Evolutionary conservation across 37 sponge, comb jelly and placozoan species (phyloP).

Genomic region (Agelas oroides): DNA sequence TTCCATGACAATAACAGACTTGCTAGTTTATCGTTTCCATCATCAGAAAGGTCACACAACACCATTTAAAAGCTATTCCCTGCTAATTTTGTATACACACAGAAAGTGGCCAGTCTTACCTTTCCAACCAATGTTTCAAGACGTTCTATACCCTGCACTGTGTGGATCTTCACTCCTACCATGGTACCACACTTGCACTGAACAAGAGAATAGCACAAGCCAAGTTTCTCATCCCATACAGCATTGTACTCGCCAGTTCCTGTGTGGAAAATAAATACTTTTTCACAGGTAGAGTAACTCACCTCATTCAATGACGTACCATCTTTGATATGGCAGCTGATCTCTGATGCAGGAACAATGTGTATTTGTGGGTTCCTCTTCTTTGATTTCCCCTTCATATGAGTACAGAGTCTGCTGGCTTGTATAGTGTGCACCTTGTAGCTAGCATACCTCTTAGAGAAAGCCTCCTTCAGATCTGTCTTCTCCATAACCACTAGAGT

Average conservation of each 20-base stretch:
- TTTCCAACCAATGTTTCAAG: background rate
- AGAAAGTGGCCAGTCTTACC: background rate
- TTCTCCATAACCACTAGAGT: background rate
- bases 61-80: no score
- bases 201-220: slow-evolving; percentile 25
- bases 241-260: slow-evolving; percentile 26
- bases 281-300: background rate
- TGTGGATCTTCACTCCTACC: slow-evolving; percentile 19
- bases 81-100: no score
- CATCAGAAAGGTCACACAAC: no score
- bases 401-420: background rate
- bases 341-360: background rate
- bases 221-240: slow-evolving; percentile 43
- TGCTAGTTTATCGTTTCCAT: no score
- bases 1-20: no score
- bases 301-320: background rate
- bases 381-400: background rate
- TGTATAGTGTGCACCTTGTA: background rate
- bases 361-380: background rate
- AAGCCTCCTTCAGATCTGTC: background rate
- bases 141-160: background rate
- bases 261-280: no score
- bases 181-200: slow-evolving; percentile 20
- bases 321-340: background rate
- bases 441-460: slow-evolving; percentile 1